Evolutionary conservation across 2,888 invertebrate species (phyloP), one percentile per base, ranked within the genome.

Genomic region (Galeruca laticollis): DNA sequence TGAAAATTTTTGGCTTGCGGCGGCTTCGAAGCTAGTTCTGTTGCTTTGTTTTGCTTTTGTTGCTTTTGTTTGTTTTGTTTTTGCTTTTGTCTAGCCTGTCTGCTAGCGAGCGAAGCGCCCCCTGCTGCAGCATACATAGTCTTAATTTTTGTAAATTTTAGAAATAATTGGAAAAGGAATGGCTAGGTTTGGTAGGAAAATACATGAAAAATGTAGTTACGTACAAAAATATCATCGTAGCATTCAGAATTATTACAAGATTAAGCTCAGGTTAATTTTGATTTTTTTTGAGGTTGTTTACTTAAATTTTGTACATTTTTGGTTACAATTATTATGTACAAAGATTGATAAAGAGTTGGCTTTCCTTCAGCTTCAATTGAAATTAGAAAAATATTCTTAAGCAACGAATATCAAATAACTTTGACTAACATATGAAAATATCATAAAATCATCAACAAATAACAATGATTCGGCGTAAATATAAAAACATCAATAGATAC

Each of bases 91-190:
- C 90, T 87, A 77, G 92, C 93, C 87, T 93, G 92, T 83, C 94
- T 91, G 87, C 93, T 93, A 85, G 94, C 94, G 87, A 94, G 89
- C 83, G 93, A 93, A 83, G 94, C 94, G 86, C 94, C 94, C 85
- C 94, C 94, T 84, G 94, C 94, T 84, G 94, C 94, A 84, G 94
- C 94, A 89, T 94, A 95, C 94, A 95, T 95, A 69, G 78, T 79
- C 76, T 74, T 76, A 76, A 77, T 78, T 74, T 76, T 57, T 81
- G 74, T 62, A 56, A 61, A 51, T 57, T 70, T 62, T 56, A 57
- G 47, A 69, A 68, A 31, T 35, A 49, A 56, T 57, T 33, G 64
- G 47, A 64, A 66, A 66, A 35, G 11, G 40, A 33, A n/a, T 47
- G 49, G 35, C 26, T 64, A 49, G 59, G 43, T 59, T 69, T 64